Conservation (phyloP, 1,140 invertebrate species). For the Drosophila ohnishii region DNA sequence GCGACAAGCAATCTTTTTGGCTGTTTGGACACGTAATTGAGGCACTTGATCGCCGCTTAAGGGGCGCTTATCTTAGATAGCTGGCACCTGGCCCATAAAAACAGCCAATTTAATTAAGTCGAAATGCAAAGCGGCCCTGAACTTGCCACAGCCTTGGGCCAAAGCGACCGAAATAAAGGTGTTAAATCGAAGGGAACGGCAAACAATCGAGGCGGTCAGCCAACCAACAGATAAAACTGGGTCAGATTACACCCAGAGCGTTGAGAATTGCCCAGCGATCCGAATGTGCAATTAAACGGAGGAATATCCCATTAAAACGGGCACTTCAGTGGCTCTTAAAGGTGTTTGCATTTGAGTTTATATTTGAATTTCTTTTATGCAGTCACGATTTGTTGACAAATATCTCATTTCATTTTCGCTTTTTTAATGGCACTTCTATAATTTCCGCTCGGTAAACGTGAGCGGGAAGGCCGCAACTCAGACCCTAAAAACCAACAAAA, state of each 20-base stretch:
- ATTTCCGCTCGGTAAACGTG: constrained; percentile 53
- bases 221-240: constrained; percentile 48
- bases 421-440: constrained; percentile 57
- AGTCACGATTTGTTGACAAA: constrained; percentile 74
- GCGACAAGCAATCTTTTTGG: constrained; percentile 56
- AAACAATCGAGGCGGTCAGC: constrained; percentile 8
- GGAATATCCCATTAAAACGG: constrained; percentile 36
- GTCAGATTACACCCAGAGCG: constrained; percentile 62
- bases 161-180: constrained; percentile 34
- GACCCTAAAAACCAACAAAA: constrained; percentile 25
- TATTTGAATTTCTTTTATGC: constrained; percentile 49
- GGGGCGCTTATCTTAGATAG: constrained; percentile 30
- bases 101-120: constrained; percentile 35
- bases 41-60: constrained; percentile 33
- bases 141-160: constrained; percentile 45
- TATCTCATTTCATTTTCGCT: constrained; percentile 34
- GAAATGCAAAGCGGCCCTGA: constrained; percentile 44
- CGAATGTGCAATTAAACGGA: constrained; percentile 34
- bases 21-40: constrained; percentile 60
- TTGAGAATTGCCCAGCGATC: constrained; percentile 27
- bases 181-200: constrained; percentile 40
- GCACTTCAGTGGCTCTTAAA: constrained; percentile 7
- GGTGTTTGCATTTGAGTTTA: constrained; percentile 30
- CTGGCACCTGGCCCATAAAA: constrained; percentile 29
- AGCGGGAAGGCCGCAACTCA: constrained; percentile 24